These are phyloP conservation scores for Branchellion lobata DNA, from an alignment of 2,888 invertebrate genomes.

Conservation along the genomic window DNA sequence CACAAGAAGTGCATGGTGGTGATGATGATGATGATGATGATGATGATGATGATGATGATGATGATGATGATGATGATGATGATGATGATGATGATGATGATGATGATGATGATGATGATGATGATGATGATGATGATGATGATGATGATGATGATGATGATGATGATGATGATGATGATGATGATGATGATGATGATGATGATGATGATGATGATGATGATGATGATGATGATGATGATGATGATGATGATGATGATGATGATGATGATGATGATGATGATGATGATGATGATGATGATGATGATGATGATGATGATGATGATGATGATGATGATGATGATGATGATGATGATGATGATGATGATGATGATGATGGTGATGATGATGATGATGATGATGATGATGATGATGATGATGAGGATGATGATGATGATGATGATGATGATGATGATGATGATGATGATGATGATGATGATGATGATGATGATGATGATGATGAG, in stretches of 20 bases:
- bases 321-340: neutral
- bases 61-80: neutral
- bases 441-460: too few relatives aligned
- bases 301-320: constrained; percentile 23
- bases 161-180: constrained; percentile 40
- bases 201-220: constrained; percentile 34
- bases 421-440: constrained; percentile 40
- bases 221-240: constrained; percentile 34
- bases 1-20: constrained; percentile 11
- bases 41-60: constrained; percentile 22
- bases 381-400: constrained; percentile 23
- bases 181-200: constrained; percentile 24
- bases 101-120: too few relatives aligned
- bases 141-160: constrained; percentile 39
- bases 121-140: constrained; percentile 24
- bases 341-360: too few relatives aligned
- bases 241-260: constrained; percentile 40
- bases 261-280: constrained; percentile 14
- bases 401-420: constrained; percentile 38
- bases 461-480: neutral
- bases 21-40: constrained; percentile 31
- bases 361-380: too few relatives aligned
- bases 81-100: too few relatives aligned
- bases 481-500: constrained; percentile 33
- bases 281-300: constrained; percentile 30